Base-by-base conservation (phyloP, 1,140 invertebrate genomes). In the Megalopta genalis region DNA sequence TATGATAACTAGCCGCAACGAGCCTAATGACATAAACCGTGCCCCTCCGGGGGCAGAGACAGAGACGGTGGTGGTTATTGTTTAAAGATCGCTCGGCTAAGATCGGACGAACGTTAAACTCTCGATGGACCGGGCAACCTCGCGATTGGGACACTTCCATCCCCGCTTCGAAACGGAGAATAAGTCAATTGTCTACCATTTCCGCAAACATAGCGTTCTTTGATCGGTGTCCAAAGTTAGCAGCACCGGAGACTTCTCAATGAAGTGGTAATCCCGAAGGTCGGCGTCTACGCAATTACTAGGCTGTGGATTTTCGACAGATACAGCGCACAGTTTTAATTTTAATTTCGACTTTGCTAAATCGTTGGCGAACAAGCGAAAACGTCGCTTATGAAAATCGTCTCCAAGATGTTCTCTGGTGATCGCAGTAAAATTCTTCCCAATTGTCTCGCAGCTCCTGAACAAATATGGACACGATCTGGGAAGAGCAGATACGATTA, bases 1-100 rank as follows among this genome's bases (percentile, higher is more conserved):
- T 81, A 81, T 81, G 75, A 77, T 77, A 81, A 81, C 67, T 76
- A 77, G 66, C 66, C 49, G 80, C 67, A 81, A 77, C 77, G 77
- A 81, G 70, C 37, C 52, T 77, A 77, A 81, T 81, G 67, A 81
- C 46, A 77, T 77, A 66, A 81, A 71, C 27, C 80, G 78, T 68
- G 49, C 27, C 57, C 42, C 42, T 0, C 1, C 42, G 4, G n/a
- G 14, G 12, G 27, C 10, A 60, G 3, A 57, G 5, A n/a, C 4
- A 62, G 25, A 18, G 25, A 32, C 42, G 27, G 67, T 60, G 60
- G 77, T 32, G n/a, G n/a, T 81, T 77, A 66, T 77, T 77, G 62
- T 69, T 77, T 57, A 37, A 75, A 65, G 71, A 80, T 42, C 42
- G 6, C 42, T 42, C 8, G 42, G 42, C 12, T 52, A n/a, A 42